Evolutionary conservation across 1,140 invertebrate genomes (phyloP).

Genomic region (Oreohelix idahoensis): DNA sequence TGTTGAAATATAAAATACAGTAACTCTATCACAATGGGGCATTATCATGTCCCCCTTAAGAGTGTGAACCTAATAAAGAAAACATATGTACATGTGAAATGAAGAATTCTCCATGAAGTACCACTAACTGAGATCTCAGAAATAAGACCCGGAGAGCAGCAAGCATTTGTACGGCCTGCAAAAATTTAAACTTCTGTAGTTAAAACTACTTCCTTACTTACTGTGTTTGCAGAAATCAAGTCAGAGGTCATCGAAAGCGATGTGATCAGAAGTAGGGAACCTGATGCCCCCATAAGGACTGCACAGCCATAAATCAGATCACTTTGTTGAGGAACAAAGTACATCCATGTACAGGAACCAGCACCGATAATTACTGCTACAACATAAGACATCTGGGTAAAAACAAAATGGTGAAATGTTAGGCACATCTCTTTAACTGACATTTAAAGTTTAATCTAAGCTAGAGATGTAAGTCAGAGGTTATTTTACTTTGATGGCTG

Average conservation of each 20-base stretch:
- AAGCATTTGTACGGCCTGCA: too few relatives aligned
- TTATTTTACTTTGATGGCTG: too few relatives aligned
- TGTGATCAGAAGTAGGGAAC: conserved; percentile 89
- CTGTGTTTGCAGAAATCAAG: conserved; percentile 87
- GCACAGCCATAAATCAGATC: conserved; percentile 61
- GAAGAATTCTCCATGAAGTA: too few relatives aligned
- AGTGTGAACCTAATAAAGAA: too few relatives aligned
- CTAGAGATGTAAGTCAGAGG: too few relatives aligned
- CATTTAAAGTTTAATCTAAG: not conserved
- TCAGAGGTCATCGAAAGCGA: conserved; percentile 91
- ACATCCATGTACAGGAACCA: conserved; percentile 81
- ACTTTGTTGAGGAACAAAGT: conserved; percentile 54
- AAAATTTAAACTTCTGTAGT: too few relatives aligned
- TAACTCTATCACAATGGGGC: too few relatives aligned
- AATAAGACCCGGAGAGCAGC: too few relatives aligned
- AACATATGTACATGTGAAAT: too few relatives aligned
- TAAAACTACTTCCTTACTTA: conserved; percentile 57
- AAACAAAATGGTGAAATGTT: not conserved
- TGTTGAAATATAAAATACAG: too few relatives aligned
- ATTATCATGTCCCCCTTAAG: too few relatives aligned
- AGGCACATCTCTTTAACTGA: not conserved
- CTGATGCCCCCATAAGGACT: conserved; percentile 83
- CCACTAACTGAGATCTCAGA: too few relatives aligned
- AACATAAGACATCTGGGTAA: conserved; percentile 78
- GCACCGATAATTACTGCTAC: conserved; percentile 80